These are phyloP conservation scores for Brachionus rotundiformis DNA, from an alignment of 1,140 invertebrate species.

Conservation along the genomic window DNA sequence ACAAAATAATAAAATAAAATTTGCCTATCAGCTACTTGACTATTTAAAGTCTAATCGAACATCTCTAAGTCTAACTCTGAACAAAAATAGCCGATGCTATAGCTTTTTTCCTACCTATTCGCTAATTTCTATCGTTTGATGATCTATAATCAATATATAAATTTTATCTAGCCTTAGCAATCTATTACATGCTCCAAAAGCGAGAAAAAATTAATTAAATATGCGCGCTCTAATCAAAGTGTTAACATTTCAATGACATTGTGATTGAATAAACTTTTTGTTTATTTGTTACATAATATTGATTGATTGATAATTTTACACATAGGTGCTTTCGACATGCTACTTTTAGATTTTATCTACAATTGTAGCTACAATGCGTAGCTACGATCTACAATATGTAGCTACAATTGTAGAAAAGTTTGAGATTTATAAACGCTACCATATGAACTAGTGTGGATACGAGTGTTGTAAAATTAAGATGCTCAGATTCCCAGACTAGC, in stretches of 20 bases:
- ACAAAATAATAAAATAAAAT: slow-evolving; percentile 10
- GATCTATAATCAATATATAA: not conserved
- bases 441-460: not conserved
- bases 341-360: not conserved
- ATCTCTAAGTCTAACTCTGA: slow-evolving; percentile 15
- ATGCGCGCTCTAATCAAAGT: not conserved
- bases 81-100: not conserved
- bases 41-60: not conserved
- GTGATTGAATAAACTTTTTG: slow-evolving; percentile 22
- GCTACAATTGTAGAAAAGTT: not conserved
- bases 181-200: slow-evolving; percentile 38
- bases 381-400: too few relatives aligned
- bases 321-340: not conserved
- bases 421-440: not conserved
- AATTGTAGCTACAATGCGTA: too few relatives aligned
- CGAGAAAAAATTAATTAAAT: slow-evolving; percentile 16
- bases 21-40: slow-evolving; percentile 42
- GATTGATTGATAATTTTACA: not conserved
- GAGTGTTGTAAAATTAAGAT: not conserved
- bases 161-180: slow-evolving; percentile 17
- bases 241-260: not conserved
- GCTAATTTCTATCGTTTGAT: slow-evolving; percentile 11
- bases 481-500: slow-evolving; percentile 2
- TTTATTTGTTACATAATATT: slow-evolving; percentile 22
- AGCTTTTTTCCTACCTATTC: slow-evolving; percentile 5